Evolutionary conservation across 2,797 vertebrate genomes (phyloP), one percentile per base, ranked within the genome.

Genomic region (Fistularia tabacaria): DNA sequence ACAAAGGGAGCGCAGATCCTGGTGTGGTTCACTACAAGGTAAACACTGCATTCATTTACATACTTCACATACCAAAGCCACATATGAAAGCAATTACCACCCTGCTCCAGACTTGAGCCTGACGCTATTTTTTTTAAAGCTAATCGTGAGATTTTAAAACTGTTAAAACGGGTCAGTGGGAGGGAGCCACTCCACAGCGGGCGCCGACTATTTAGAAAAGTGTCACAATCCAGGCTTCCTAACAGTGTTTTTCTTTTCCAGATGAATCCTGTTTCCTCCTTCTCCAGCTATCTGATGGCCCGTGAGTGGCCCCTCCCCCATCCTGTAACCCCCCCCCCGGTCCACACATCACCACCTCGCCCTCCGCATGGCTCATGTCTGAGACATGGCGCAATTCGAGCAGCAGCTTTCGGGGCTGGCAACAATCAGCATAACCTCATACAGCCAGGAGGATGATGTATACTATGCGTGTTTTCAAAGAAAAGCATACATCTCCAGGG

Each of bases 251-350:
- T 49, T 0, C 3, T 54, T 56, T 63, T 70, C 51, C 38, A 63
- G 57, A 57, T 49, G 48, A 68, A 14, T 37, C 7, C 36, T 0
- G 44, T 66, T 69, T 71, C 62, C 67, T 53, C 38, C 36, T 6
- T 15, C 37, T 56, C 10, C 12, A 6, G 9, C 52, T 57, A 60
- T 71, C 62, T 64, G 61, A 76, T 48, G 43, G 45, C 37, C 15
- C 36, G 38, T 25, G 37, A 46, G 57, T 9, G 55, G 64, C 52
- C 10, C 77, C 76, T 71, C 79, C 76, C 73, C 64, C 65, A 64
- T 74, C 61, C 76, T 60, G 67, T 38, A 59, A 15, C 48, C 47
- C 63, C 62, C 63, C 62, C 48, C 10, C 54, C 56, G 38, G 10
- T 54, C 54, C 59, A 57, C 58, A 66, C 44, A 71, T 13, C 51